Conservation (phyloP, 2,113 vertebrate genomes). For the Burhinus oedicnemus region DNA sequence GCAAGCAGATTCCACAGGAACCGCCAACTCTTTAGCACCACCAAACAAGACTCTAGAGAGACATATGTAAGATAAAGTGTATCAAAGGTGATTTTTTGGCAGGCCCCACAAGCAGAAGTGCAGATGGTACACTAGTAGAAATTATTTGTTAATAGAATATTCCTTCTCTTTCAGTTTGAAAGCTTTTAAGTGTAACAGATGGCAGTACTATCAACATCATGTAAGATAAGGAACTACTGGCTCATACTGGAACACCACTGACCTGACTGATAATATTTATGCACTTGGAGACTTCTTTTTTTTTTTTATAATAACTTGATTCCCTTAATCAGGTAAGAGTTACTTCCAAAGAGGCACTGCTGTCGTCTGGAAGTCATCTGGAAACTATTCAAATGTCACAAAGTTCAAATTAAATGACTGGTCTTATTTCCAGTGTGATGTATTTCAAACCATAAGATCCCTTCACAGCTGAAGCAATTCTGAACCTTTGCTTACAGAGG, state of each 20-base stretch:
- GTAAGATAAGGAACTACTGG: neutral
- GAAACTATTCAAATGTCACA: neutral
- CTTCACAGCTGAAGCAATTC: neutral
- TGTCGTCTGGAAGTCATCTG: slow-evolving; percentile 30
- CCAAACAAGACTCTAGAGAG: neutral
- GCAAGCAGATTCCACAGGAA: neutral
- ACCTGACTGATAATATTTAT: neutral
- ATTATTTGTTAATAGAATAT: neutral
- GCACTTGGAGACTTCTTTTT: neutral
- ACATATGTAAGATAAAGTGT: neutral
- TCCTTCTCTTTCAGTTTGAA: neutral
- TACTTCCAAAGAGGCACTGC: neutral
- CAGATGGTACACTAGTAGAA: neutral
- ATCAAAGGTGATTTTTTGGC: neutral
- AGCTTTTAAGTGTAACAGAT: slow-evolving; percentile 13
- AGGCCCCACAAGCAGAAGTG: neutral
- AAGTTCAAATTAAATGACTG: slow-evolving; percentile 34
- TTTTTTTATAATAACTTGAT: neutral
- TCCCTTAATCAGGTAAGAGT: neutral
- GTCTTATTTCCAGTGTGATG: neutral
- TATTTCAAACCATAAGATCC: neutral
- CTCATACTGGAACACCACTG: neutral
- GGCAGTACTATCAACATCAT: neutral
- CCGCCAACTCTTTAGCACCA: rapidly evolving
- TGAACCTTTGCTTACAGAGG: neutral